Conservation (phyloP, 2,888 invertebrate species). For the Leptogaster cylindrica region DNA sequence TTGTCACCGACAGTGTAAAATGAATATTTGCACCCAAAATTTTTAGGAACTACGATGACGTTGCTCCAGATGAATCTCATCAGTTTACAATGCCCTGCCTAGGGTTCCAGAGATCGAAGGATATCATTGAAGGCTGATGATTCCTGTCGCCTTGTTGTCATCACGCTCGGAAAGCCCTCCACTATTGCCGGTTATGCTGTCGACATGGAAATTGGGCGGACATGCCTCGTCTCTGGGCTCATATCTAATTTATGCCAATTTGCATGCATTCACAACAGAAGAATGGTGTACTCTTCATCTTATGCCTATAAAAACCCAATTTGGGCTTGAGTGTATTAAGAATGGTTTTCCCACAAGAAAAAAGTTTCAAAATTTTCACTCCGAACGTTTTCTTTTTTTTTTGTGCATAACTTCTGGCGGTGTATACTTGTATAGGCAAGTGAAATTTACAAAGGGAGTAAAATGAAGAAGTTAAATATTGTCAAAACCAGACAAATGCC, state of each 20-base stretch:
- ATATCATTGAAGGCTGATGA: background rate
- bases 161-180: background rate
- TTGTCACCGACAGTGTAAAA: constrained; percentile 30
- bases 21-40: constrained; percentile 37
- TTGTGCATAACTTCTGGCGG: too few relatives aligned
- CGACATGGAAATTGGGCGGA: constrained; percentile 27
- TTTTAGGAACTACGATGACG: constrained; percentile 29
- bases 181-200: constrained; percentile 14
- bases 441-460: constrained; percentile 20
- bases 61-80: constrained; percentile 25
- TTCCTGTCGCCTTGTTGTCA: constrained; percentile 11
- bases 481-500: constrained; percentile 20
- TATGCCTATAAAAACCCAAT: constrained; percentile 42
- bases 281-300: constrained; percentile 33
- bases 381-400: too few relatives aligned
- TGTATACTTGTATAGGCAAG: constrained; percentile 1
- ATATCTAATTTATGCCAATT: constrained; percentile 44
- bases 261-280: constrained; percentile 43
- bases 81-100: constrained; percentile 31
- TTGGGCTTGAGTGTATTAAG: constrained; percentile 1
- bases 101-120: background rate
- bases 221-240: constrained; percentile 12
- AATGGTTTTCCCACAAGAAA: background rate
- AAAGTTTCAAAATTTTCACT: background rate
- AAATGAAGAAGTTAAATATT: constrained; percentile 32